These are phyloP conservation scores for Drosophila algonquin DNA, from an alignment of 2,888 invertebrate species.

Conservation along the genomic window DNA sequence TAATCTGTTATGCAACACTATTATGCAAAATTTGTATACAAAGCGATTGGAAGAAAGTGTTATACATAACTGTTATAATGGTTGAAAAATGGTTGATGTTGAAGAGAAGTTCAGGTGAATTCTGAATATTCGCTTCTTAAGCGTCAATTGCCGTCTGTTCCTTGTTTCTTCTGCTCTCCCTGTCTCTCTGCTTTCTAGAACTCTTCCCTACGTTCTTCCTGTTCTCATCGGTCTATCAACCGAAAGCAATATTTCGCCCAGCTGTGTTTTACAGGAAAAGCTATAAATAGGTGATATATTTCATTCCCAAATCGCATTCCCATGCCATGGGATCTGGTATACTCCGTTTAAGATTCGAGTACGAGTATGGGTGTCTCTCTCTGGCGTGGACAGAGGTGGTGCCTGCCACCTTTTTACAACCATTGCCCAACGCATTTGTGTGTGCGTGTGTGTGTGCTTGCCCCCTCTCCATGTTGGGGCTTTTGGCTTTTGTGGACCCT, in stretches of 20 bases:
- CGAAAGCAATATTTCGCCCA: background rate
- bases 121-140: too few species aligned
- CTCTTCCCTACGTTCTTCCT: background rate
- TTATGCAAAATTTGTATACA: too few species aligned
- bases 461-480: constrained; percentile 10
- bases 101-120: too few species aligned
- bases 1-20: too few species aligned
- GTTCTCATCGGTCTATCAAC: background rate
- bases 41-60: too few species aligned
- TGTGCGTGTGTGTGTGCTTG: constrained; percentile 6
- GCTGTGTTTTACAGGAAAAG: background rate
- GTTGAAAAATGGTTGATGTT: too few species aligned
- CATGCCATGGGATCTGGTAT: background rate
- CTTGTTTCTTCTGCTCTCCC: too few species aligned
- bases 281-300: background rate
- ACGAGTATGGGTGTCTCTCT: too few species aligned
- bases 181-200: too few species aligned
- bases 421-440: constrained; percentile 42
- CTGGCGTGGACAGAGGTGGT: background rate
- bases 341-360: background rate
- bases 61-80: too few species aligned
- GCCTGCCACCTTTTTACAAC: constrained; percentile 29
- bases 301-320: background rate
- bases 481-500: constrained; percentile 32
- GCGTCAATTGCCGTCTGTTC: too few species aligned